Percentiles rank a stretch among this genome's conserved stretches.
Conservation (phyloP, 2,797 vertebrate genomes). For the Hipposideros larvatus region DNA sequence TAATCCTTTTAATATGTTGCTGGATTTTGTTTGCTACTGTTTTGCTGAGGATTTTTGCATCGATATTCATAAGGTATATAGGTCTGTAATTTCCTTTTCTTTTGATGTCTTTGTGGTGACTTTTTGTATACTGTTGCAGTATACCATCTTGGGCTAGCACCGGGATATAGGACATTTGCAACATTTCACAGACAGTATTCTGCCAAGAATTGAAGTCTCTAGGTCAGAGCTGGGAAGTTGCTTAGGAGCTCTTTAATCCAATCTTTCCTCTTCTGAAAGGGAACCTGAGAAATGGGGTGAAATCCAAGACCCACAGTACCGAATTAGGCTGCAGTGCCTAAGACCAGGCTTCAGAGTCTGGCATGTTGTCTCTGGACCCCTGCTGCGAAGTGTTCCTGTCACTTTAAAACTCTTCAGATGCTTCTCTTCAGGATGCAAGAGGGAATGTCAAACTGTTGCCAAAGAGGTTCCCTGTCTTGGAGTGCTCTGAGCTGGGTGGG, state of each 20-base stretch:
- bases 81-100: background rate
- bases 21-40: conserved; percentile 34
- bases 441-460: background rate
- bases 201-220: conserved; percentile 41
- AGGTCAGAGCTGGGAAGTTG: conserved; percentile 32
- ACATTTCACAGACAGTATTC: background rate
- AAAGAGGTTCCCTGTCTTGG: background rate
- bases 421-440: conserved; percentile 34
- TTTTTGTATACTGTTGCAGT: conserved; percentile 44
- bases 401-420: conserved; percentile 36
- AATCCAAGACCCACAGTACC: conserved; percentile 43
- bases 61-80: background rate
- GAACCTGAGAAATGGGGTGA: conserved; percentile 66
- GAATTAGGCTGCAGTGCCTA: conserved; percentile 31
- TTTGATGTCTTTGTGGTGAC: background rate
- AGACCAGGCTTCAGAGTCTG: background rate
- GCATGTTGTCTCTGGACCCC: background rate
- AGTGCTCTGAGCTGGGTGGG: background rate
- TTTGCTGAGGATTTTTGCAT: conserved; percentile 24
- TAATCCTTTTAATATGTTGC: conserved; percentile 26
- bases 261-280: conserved; percentile 50
- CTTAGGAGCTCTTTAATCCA: conserved; percentile 27
- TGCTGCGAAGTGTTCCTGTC: background rate
- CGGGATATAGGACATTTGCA: background rate
- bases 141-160: background rate